A percentile compares a stretch with the other conserved stretches of the same genome.
Conservation (phyloP, 2,797 vertebrate species). For the Ptychadena robeensis region DNA sequence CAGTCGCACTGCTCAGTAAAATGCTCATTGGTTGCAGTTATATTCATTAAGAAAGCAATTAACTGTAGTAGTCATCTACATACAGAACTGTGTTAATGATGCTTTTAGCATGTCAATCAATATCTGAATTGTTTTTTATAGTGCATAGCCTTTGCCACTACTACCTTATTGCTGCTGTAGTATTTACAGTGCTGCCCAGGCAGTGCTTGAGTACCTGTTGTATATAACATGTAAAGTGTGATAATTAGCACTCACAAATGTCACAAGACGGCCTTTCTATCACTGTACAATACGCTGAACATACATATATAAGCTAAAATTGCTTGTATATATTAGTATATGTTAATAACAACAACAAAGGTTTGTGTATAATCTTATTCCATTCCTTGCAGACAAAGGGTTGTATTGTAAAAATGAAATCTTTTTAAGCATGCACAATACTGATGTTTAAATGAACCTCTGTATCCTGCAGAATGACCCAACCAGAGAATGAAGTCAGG, state of each 20-base stretch:
- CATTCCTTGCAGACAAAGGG: no score
- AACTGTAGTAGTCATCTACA: neutral
- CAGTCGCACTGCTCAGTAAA: neutral
- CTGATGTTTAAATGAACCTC: no score
- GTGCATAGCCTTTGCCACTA: neutral
- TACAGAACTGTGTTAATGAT: neutral
- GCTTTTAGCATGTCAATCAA: neutral
- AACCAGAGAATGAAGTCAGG: no score
- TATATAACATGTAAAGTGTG: neutral
- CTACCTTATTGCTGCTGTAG: neutral
- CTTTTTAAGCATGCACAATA: no score
- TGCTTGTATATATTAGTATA: neutral
- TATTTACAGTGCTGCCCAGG: neutral
- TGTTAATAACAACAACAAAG: no score
- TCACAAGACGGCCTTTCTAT: neutral
- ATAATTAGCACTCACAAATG: neutral
- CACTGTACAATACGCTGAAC: neutral
- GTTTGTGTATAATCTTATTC: no score
- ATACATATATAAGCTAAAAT: no score
- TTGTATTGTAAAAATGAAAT: no score
- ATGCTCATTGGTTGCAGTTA: neutral
- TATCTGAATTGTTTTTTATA: neutral
- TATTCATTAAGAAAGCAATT: neutral
- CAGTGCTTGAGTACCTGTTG: neutral
- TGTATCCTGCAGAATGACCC: no score